A percentile compares a stretch with the other conserved stretches of the same genome.
phyloP scores from a whole-genome alignment of 2,888 invertebrate genomes.

The Tupiocoris notatus region DNA sequence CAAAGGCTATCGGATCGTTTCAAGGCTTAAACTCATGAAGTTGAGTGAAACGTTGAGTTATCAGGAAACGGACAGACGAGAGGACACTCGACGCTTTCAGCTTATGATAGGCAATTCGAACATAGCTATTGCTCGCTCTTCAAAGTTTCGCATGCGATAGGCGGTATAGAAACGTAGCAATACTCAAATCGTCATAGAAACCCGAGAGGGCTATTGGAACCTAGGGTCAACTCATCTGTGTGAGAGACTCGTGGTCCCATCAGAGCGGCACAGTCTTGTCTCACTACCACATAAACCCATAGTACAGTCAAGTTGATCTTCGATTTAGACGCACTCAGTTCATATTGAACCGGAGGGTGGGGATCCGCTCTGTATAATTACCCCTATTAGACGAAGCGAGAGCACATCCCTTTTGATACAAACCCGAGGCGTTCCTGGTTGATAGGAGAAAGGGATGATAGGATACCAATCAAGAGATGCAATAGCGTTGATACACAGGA shows the following conservation, averaged over 20 bases:
- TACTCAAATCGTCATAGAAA: background rate
- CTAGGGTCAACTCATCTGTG: background rate
- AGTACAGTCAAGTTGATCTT: no score
- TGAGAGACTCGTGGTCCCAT: background rate
- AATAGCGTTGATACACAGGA: no score
- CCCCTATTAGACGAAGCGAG: conserved; percentile 8
- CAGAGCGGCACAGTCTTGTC: no score
- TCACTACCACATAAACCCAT: no score
- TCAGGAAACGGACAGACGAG: no score
- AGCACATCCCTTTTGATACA: background rate
- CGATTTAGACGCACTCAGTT: background rate
- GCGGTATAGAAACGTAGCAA: background rate
- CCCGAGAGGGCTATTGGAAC: background rate
- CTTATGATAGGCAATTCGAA: background rate
- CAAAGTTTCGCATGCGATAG: background rate
- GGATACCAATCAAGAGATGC: no score
- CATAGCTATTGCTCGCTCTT: no score
- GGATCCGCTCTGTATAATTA: background rate
- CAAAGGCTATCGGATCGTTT: no score
- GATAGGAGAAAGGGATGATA: background rate
- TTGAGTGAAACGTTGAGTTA: no score
- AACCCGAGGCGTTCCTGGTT: background rate
- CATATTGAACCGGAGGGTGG: background rate
- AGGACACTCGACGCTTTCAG: background rate
- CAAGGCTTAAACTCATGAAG: no score